Conservation (phyloP, 2,888 invertebrate genomes). For the Lycia hirtaria region DNA sequence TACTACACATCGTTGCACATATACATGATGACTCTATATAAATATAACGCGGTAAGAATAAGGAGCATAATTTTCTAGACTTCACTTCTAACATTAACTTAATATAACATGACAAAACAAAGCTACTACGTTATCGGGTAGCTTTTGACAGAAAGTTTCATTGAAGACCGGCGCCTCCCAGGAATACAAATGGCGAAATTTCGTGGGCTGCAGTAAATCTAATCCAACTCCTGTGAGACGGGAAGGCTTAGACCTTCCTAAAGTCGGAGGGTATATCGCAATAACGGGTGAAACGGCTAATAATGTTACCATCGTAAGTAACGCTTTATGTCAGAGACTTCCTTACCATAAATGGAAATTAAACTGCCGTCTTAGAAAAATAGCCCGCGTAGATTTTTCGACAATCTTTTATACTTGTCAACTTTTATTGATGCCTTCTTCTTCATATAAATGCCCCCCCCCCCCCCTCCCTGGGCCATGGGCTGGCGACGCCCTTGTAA, state of each 20-base stretch:
- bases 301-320: slow-evolving; percentile 25
- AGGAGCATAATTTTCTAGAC: too few species aligned
- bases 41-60: too few species aligned
- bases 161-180: not conserved
- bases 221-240: slow-evolving; percentile 16
- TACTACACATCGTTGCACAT: too few species aligned
- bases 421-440: not conserved
- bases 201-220: slow-evolving; percentile 10
- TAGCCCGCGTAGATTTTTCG: not conserved
- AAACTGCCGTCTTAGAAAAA: too few species aligned
- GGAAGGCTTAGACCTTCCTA: slow-evolving; percentile 25
- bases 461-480: too few species aligned
- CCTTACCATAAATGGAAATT: not conserved
- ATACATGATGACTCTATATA: too few species aligned
- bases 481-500: too few species aligned
- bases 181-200: slow-evolving; percentile 5
- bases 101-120: not conserved
- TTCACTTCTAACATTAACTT: too few species aligned
- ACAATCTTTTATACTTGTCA: not conserved
- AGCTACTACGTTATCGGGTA: not conserved
- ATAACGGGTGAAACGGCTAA: slow-evolving; percentile 27
- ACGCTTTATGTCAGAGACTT: slow-evolving; percentile 6
- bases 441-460: too few species aligned
- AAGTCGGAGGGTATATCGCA: slow-evolving; percentile 22
- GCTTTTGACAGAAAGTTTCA: not conserved